A percentile compares a stretch with the other conserved stretches of the same genome.
Evolutionary conservation across 2,888 invertebrate species (phyloP).

Genomic region (Exephanes ischioxanthus): DNA sequence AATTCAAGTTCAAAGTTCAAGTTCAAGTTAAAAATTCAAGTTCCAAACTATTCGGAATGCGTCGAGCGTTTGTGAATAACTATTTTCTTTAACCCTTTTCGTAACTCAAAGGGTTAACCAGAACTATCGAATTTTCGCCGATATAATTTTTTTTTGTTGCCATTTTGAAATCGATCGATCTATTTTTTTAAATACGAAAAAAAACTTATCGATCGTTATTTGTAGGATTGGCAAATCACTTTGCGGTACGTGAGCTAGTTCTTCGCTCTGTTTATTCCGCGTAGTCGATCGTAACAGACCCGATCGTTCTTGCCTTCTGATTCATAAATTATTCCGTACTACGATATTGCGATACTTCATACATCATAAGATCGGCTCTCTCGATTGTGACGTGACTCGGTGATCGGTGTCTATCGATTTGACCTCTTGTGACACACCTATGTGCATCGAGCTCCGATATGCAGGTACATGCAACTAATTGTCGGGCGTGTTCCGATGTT

Average conservation of each 20-base stretch:
- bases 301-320: background rate
- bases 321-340: slow-evolving; percentile 16
- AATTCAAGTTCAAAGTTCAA: too few species aligned
- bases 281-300: background rate
- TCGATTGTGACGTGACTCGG: background rate
- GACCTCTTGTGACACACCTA: slow-evolving; percentile 12
- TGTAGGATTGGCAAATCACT: background rate
- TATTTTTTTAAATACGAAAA: background rate
- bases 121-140: background rate
- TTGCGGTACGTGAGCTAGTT: background rate
- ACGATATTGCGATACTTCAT: slow-evolving; percentile 16
- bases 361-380: background rate
- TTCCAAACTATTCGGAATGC: background rate
- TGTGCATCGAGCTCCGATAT: slow-evolving; percentile 2
- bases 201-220: background rate
- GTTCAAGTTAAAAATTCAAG: too few species aligned
- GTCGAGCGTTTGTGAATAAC: too few species aligned
- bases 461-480: slow-evolving; percentile 16
- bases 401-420: slow-evolving; percentile 1
- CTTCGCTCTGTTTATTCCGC: slow-evolving; percentile 3
- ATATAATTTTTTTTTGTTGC: background rate
- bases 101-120: background rate
- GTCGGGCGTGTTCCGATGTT: slow-evolving; percentile 42
- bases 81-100: background rate
- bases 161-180: background rate